Evolutionary conservation across 2,113 vertebrate species (phyloP), one percentile per base, ranked within the genome.

Genomic region (Rallus limicola): DNA sequence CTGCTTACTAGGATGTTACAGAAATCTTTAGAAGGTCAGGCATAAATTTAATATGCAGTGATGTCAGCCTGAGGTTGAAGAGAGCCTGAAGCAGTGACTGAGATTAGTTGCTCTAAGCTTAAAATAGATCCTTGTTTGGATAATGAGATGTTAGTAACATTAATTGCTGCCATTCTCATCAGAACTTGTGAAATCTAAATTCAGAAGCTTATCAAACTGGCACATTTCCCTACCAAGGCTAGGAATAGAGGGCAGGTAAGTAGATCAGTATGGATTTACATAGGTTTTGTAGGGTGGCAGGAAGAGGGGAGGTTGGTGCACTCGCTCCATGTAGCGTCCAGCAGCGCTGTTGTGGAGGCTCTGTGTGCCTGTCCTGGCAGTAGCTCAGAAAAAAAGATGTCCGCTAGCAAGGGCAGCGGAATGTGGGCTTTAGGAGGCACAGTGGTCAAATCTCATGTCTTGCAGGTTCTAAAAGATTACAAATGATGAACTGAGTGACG

Each of bases 321-420:
- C 12, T 44, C 25, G 5, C 9, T 69, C 29, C 0, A 0, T 38
- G 26, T 64, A 25, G 23, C 69, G 65, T 69, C 50, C 36, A 84
- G 52, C 25, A 70, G 36, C 26, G 56, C 53, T 80, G 17, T 59
- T 79, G 26, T 48, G 42, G 55, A 69, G 82, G 34, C 16, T 40
- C 28, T 2, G 8, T 31, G 34, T 52, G 17, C 42, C 33, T n/a
- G 1, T 58, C 60, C 26, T 56, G 38, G 8, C 0, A 0, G 13
- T 13, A 80, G 24, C 24, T 77, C 24, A 60, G 40, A 31, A 44
- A 67, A 67, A 67, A 38, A 40, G 4, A 9, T 12, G 25, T 44
- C 28, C 76, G 38, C 38, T 48, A 34, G 11, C 1, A 2, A 55
- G 13, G 20, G 38, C 34, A 44, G 36, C 29, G 38, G 31, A 83